Base-by-base conservation (phyloP, 2,113 vertebrate species). In the Prunella fulvescens region DNA sequence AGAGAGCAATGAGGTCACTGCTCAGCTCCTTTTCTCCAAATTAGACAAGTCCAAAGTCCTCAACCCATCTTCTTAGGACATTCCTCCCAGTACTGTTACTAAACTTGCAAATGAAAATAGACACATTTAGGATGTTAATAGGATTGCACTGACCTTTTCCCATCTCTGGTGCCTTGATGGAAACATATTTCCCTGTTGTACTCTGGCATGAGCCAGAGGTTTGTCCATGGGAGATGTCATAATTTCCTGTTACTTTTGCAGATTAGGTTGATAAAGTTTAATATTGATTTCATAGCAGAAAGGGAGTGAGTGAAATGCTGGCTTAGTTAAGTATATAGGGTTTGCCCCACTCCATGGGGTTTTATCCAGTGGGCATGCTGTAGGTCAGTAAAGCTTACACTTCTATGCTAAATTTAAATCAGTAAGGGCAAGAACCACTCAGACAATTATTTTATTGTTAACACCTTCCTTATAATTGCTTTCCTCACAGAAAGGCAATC, bases 51-150 rank as follows among this genome's bases (percentile, higher is more conserved):
- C 61, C n/a, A 7, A 53, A 58, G 12, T 33, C 22, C 57, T 47
- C 51, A 58, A 33, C n/a, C 14, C 6, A 17, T 35, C 24, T 56
- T 89, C 28, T 7, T 33, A 40, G 44, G 37, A 37, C 44, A 12
- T 76, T 37, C 14, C 23, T 65, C 28, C 39, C 45, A 77, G 31
- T 17, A 25, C 56, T 70, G 45, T 24, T 66, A 25, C 9, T 73
- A 31, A 81, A 47, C 20, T 72, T 93, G 26, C 11, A 81, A 54
- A 54, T 42, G 42, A 35, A 58, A 84, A 61, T 45, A 23, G 17
- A 1, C 10, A 6, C 0, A 1, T 33, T 2, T 9, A 33, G 15
- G 37, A 40, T 51, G n/a, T 54, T 26, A 44, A 0, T 81, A 17
- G 15, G 10, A 64, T 79, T 66, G 29, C 12, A 15, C 3, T 86